Evolutionary conservation across 2,113 vertebrate species (phyloP), one percentile per base, ranked within the genome.

Genomic region (Lynx canadensis): DNA sequence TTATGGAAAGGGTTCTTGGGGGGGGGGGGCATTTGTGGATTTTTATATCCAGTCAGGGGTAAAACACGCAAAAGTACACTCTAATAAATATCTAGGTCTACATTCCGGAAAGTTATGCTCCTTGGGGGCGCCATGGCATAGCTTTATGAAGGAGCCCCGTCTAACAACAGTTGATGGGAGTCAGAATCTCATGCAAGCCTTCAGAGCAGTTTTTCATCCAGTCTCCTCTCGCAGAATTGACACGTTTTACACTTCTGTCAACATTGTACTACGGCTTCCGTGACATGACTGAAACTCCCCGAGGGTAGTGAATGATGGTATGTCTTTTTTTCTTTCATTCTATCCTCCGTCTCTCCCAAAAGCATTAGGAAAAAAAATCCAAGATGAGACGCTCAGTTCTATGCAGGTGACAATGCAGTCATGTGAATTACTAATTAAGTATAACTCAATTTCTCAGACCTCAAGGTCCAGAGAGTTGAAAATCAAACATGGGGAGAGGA

Each of bases 231-330:
- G 80, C 16, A 86, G 68, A 95, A 79, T 69, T 80, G 89, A 87
- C 60, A 76, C 38, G 33, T 86, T 87, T 86, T 45, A 21, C 60
- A 89, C 60, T 89, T 71, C 66, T 78, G 66, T 95, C 96, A 95
- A 73, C 21, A 78, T 1, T 63, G 19, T 68, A 55, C 36, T 81
- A 69, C 4, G 73, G 57, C 29, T 29, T 93, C 91, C 74, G 80
- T 80, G 86, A 96, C 82, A 69, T 45, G 85, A 86, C 45, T n/a
- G 29, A 90, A 76, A 96, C 10, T 79, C 38, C 65, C 94, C 71
- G 48, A 69, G 73, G 91, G 71, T 25, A 90, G 57, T 82, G 29
- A 97, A 41, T 25, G 41, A 50, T 41, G 7, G 13, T 10, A 15
- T 79, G 48, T 36, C 71, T 87, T 36, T 60, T 65, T 55, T 45